Conservation (phyloP, 2,888 invertebrate species). For the Apomyelois bistriatella region DNA sequence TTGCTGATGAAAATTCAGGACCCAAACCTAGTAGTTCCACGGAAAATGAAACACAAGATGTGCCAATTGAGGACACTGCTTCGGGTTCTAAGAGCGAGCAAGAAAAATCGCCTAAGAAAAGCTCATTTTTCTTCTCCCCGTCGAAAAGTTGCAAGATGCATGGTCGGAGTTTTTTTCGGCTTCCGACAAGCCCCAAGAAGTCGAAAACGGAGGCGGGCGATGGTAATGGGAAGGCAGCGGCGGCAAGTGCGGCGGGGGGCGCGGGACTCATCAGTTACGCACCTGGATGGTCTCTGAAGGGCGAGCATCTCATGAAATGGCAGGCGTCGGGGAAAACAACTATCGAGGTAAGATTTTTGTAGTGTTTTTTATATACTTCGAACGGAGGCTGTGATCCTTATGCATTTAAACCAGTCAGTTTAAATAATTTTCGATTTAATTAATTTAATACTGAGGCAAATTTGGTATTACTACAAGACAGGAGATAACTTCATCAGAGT, state of each 20-base stretch:
- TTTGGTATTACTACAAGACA: too few species aligned
- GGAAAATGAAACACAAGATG: conserved; percentile 43
- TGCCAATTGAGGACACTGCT: conserved; percentile 38
- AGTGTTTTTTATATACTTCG: not conserved
- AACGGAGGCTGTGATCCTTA: not conserved
- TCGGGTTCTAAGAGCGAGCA: conserved; percentile 61
- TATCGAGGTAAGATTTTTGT: conserved; percentile 65
- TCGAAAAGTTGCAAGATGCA: conserved; percentile 75
- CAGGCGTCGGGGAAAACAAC: conserved; percentile 81
- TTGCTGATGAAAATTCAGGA: conserved; percentile 69
- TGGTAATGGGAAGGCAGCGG: conserved; percentile 37
- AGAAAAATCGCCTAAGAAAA: conserved; percentile 75
- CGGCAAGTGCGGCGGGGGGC: conserved; percentile 37
- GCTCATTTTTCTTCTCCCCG: conserved; percentile 76
- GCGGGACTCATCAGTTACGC: conserved; percentile 81
- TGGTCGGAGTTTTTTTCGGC: conserved; percentile 66
- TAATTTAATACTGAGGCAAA: too few species aligned
- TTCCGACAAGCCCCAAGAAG: conserved; percentile 75
- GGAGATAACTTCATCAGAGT: too few species aligned
- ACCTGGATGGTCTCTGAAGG: conserved; percentile 81
- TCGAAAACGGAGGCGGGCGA: conserved; percentile 57
- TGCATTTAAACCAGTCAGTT: too few species aligned
- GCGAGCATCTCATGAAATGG: conserved; percentile 82
- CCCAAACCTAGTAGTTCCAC: conserved; percentile 51
- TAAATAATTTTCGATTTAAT: too few species aligned